A percentile compares a stretch with the other conserved stretches of the same genome.
Conservation (phyloP, 2,888 invertebrate species). For the Rhamphomyia laevipes region DNA sequence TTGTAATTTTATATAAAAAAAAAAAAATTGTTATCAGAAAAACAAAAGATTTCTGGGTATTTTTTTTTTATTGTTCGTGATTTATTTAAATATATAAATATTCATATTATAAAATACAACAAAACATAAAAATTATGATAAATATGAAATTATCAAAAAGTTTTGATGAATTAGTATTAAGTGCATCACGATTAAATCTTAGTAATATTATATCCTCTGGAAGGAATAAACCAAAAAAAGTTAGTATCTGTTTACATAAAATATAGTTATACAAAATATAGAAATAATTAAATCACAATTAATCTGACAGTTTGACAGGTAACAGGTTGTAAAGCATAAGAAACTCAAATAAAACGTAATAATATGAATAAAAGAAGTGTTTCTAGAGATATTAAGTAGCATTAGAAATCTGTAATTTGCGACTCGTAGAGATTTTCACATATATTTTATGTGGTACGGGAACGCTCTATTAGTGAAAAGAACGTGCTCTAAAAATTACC, state of each 20-base stretch:
- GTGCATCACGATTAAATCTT: conserved; percentile 34
- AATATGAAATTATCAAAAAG: conserved; percentile 37
- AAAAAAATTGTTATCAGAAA: neutral
- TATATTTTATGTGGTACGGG: too few species aligned
- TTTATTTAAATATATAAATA: neutral
- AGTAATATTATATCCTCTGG: conserved; percentile 29
- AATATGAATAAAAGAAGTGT: too few species aligned
- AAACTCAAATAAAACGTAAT: too few species aligned
- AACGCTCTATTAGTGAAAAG: too few species aligned
- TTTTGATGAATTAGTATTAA: conserved; percentile 36
- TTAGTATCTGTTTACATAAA: conserved; percentile 20
- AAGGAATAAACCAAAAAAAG: conserved; percentile 33
- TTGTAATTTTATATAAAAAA: neutral
- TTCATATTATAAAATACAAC: conserved; percentile 1
- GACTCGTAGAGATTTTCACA: too few species aligned
- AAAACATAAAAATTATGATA: conserved; percentile 12
- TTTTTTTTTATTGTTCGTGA: neutral
- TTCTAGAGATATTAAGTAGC: too few species aligned
- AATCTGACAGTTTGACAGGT: too few species aligned
- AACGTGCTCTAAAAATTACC: too few species aligned
- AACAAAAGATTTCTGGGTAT: neutral
- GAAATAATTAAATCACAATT: too few species aligned
- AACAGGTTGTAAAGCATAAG: too few species aligned
- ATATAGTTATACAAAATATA: too few species aligned
- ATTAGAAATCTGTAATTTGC: too few species aligned